A percentile compares a stretch with the other conserved stretches of the same genome.
Evolutionary conservation across 2,797 vertebrate genomes (phyloP).

Genomic region (Cyprinella venusta): DNA sequence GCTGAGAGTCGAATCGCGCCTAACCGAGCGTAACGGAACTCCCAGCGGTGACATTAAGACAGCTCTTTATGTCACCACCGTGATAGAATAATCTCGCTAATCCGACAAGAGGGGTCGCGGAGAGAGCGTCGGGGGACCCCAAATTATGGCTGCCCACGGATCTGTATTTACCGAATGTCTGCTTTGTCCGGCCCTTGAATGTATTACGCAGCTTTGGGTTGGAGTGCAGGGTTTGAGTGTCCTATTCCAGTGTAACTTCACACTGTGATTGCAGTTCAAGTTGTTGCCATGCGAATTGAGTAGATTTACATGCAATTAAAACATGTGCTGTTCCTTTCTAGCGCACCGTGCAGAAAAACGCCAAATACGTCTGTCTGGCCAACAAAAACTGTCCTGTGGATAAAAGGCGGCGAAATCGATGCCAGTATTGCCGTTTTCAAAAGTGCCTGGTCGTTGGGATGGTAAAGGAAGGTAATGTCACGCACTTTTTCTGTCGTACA

Average conservation of each 20-base stretch:
- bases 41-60: constrained; percentile 85
- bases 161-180: constrained; percentile 89
- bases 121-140: constrained; percentile 77
- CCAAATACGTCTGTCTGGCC: constrained; percentile 94
- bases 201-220: constrained; percentile 79
- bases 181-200: constrained; percentile 83
- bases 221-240: constrained; percentile 72
- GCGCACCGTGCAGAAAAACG: constrained; percentile 97
- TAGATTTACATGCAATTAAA: constrained; percentile 26
- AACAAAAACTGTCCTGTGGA: constrained; percentile 95
- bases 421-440: constrained; percentile 96
- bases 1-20: constrained; percentile 80
- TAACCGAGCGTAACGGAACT: constrained; percentile 83
- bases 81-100: constrained; percentile 88
- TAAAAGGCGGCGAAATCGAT: constrained; percentile 93
- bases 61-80: constrained; percentile 85
- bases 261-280: constrained; percentile 33
- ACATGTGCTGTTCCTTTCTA: constrained; percentile 60
- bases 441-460: constrained; percentile 96
- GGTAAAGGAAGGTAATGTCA: constrained; percentile 92
- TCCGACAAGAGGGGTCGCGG: constrained; percentile 84
- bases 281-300: neutral
- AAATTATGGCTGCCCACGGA: constrained; percentile 95
- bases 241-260: constrained; percentile 59
- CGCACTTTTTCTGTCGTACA: neutral